Percentiles rank a stretch among this genome's conserved stretches.
phyloP scores from a whole-genome alignment of 2,888 invertebrate species.

The Xanthorhoe designata region DNA sequence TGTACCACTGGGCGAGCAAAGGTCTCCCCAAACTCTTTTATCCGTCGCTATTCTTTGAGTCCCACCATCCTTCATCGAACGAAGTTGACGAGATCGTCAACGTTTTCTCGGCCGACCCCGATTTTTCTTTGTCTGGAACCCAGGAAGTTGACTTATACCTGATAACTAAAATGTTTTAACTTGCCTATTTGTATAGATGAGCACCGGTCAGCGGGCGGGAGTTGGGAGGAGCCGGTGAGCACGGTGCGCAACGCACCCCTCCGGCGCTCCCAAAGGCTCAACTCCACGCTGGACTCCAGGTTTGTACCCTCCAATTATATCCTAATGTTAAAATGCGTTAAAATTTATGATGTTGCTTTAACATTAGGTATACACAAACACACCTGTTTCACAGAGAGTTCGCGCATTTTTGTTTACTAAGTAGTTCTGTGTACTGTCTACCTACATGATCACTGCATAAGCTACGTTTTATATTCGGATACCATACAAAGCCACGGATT shows the following conservation, averaged over 20 bases:
- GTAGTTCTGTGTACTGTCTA: no score
- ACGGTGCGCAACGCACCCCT: conserved; percentile 80
- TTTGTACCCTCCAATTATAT: conserved; percentile 45
- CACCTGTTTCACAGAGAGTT: background rate
- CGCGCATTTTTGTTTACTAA: background rate
- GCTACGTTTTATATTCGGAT: background rate
- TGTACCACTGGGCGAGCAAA: no score
- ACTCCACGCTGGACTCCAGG: conserved; percentile 82
- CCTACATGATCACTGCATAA: no score
- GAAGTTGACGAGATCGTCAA: no score
- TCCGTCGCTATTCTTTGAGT: no score
- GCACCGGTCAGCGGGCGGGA: conserved; percentile 90
- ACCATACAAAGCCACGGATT: background rate
- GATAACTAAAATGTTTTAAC: conserved; percentile 8
- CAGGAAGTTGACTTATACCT: background rate
- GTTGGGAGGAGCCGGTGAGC: conserved; percentile 90
- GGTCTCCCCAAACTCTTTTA: no score
- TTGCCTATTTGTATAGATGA: conserved; percentile 87
- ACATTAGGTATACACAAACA: background rate
- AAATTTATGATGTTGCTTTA: background rate
- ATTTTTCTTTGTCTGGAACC: no score
- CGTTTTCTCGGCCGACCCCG: no score
- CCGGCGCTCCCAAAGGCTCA: conserved; percentile 81
- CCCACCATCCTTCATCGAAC: no score
- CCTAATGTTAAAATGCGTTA: background rate